Conservation (phyloP, 2,113 vertebrate species). For the Accipiter cooperii region DNA sequence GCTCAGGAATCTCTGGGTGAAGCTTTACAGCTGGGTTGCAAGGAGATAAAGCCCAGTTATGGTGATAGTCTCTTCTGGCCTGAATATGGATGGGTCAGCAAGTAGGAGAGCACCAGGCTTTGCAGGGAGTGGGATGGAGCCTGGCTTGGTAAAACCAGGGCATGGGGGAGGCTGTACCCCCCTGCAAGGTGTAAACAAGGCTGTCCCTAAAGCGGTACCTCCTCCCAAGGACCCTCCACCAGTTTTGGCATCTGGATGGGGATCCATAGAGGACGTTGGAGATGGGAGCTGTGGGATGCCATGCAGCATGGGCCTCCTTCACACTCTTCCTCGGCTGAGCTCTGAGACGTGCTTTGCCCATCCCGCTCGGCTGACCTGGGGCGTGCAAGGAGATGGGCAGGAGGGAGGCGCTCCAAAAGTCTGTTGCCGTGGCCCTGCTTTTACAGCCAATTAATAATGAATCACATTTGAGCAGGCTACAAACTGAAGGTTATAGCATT, state of each 20-base stretch:
- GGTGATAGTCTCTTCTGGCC: not conserved
- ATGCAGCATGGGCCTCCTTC: not conserved
- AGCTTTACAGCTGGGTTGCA: not conserved
- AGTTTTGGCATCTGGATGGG: fast-evolving
- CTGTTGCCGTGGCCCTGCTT: fast-evolving
- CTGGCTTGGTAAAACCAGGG: not conserved
- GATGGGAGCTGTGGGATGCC: not conserved
- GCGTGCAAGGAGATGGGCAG: not conserved
- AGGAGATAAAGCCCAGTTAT: not conserved
- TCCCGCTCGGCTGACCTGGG: fast-evolving
- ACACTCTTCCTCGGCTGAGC: not conserved
- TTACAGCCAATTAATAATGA: not conserved
- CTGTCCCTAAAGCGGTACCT: not conserved
- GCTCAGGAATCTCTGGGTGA: not conserved
- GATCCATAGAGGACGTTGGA: not conserved
- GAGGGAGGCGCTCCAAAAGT: not conserved
- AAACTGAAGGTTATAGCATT: not conserved
- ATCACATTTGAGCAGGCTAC: not conserved
- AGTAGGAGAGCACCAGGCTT: not conserved
- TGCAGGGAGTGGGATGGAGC: not conserved
- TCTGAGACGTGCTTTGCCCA: not conserved
- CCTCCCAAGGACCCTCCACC: not conserved
- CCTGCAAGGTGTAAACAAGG: not conserved
- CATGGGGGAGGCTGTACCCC: not conserved
- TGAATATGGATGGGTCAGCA: not conserved